Base-by-base conservation (phyloP, 2,888 invertebrate genomes). In the Elegia similella region DNA sequence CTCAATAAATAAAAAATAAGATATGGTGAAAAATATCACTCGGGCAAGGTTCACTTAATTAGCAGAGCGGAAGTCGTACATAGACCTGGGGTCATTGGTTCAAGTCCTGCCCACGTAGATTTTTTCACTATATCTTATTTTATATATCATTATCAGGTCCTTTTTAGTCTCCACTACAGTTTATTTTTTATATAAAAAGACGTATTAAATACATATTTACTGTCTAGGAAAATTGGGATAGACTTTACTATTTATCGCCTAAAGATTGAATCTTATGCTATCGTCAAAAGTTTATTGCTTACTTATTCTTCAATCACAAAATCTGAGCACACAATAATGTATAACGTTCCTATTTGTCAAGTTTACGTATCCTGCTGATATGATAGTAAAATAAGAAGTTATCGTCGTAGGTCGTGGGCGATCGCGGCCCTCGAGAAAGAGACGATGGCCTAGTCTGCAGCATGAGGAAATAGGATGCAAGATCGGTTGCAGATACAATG, bases 351-450 rank as follows among this genome's bases (percentile, higher is more conserved):
- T 17, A 50, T 50, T 17, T 52, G 42, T 53, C 30, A 53, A 42
- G 13, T 52, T 52, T 52, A 52, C 30, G 43, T 30, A 53, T 38
- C 30, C 15, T 42, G 52, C 56, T 56, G 56, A 60, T 62, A 58
- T 62, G 58, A 63, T 62, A 62, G 60, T 60, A 58, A 56, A 61
- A 62, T 58, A 62, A 60, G 56, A 62, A 60, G 58, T 62, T 59
- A 63, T 63, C 63, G 48, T 54, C 57, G 59, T 58, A 48, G 43
- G 34, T 53, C 58, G 63, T 48, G 30, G 29, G 34, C 34, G 38
- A 29, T 16, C 32, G 59, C 65, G 62, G 47, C 10, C 30, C 55
- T 42, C 15, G 1, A 55, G 46, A 55, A 55, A 55, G 54, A 34
- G 54, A 55, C 30, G 30, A 16, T 12, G 16, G 16, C 7, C 17